Evolutionary conservation across 2,888 invertebrate genomes (phyloP).

Genomic region (Phrixothrix hirtus): DNA sequence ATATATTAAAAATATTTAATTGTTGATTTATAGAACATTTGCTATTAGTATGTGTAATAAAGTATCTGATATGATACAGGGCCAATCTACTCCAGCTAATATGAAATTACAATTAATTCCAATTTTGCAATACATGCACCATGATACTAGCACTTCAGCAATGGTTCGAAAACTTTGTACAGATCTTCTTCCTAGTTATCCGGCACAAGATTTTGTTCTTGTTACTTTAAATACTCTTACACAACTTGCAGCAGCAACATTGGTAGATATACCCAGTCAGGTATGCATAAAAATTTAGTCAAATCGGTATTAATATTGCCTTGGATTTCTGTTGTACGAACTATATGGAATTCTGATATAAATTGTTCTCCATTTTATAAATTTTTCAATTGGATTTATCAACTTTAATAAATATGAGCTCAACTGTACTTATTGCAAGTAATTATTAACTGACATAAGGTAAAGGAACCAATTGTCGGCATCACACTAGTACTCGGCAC

Average conservation of each 20-base stretch:
- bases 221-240: slow-evolving; percentile 87
- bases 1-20: too few species aligned
- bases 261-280: slow-evolving; percentile 90
- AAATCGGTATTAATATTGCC: not conserved
- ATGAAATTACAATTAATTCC: slow-evolving; percentile 89
- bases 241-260: slow-evolving; percentile 82
- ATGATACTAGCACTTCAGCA: slow-evolving; percentile 65
- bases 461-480: too few species aligned
- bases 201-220: slow-evolving; percentile 76
- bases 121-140: slow-evolving; percentile 91
- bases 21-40: slow-evolving; percentile 69
- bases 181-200: slow-evolving; percentile 75
- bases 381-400: too few species aligned
- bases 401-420: too few species aligned
- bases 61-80: slow-evolving; percentile 93
- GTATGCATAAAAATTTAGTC: slow-evolving; percentile 55
- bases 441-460: too few species aligned
- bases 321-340: too few species aligned
- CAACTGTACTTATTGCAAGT: too few species aligned
- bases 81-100: slow-evolving; percentile 88
- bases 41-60: slow-evolving; percentile 95
- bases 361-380: too few species aligned
- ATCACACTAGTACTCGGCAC: too few species aligned
- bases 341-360: too few species aligned
- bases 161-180: slow-evolving; percentile 75